Evolutionary conservation across 2,113 vertebrate species (phyloP).

Genomic region (Charina bottae): DNA sequence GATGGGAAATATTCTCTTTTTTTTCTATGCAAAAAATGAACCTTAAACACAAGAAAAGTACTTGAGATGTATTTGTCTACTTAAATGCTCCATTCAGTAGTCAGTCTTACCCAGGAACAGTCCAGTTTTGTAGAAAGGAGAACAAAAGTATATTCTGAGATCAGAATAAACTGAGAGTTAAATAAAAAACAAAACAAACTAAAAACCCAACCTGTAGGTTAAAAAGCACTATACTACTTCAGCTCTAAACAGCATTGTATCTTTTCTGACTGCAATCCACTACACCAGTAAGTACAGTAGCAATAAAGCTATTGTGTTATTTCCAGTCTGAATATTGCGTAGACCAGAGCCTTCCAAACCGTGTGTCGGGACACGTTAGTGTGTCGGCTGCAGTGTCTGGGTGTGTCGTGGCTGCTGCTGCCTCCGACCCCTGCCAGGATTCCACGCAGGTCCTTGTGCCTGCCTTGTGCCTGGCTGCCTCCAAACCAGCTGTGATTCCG

Average conservation of each 20-base stretch:
- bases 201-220: background rate
- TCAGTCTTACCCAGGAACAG: background rate
- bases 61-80: background rate
- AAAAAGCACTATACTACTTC: background rate
- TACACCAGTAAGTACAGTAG: background rate
- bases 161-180: too few relatives aligned
- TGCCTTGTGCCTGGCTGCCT: too few relatives aligned
- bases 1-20: slow-evolving; percentile 21
- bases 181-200: background rate
- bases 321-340: background rate
- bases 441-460: too few relatives aligned
- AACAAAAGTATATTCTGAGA: too few relatives aligned
- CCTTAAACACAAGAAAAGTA: background rate
- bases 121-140: too few relatives aligned
- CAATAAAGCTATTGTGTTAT: background rate
- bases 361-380: too few relatives aligned
- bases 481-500: too few relatives aligned
- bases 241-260: background rate
- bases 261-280: background rate
- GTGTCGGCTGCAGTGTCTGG: too few relatives aligned
- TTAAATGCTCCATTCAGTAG: background rate
- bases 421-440: too few relatives aligned
- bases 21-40: background rate
- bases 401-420: too few relatives aligned
- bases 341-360: too few relatives aligned